A percentile compares a stretch with the other conserved stretches of the same genome.
These are phyloP conservation scores for Syrrhaptes paradoxus DNA, from an alignment of 2,113 vertebrate genomes.

Conservation along the genomic window DNA sequence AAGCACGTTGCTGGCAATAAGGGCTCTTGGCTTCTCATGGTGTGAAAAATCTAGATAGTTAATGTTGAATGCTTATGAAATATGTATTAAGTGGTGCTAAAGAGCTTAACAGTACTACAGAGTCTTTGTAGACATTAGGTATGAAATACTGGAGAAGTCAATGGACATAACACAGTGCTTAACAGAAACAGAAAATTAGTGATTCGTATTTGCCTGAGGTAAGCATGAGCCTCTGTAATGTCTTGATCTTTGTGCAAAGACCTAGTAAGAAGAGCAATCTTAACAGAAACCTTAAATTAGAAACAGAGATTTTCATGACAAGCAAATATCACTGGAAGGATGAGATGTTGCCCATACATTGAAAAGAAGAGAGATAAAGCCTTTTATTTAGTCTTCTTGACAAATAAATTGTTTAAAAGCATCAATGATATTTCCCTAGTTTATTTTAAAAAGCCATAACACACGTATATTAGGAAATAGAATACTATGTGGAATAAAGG, in stretches of 20 bases:
- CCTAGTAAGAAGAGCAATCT: constrained; percentile 11
- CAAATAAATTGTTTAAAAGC: not conserved
- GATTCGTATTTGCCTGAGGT: constrained; percentile 59
- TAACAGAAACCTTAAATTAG: constrained; percentile 56
- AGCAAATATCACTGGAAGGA: constrained; percentile 23
- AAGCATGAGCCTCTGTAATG: constrained; percentile 23
- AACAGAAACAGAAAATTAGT: constrained; percentile 66
- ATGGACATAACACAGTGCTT: constrained; percentile 11
- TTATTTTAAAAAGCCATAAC: not conserved
- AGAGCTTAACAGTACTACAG: not conserved
- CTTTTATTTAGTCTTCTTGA: constrained; percentile 26
- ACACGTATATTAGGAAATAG: not conserved
- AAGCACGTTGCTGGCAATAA: fast-evolving
- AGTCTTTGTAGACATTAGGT: not conserved
- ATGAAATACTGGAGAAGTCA: constrained; percentile 21
- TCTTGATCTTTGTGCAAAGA: constrained; percentile 68
- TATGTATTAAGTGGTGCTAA: not conserved
- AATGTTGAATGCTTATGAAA: not conserved
- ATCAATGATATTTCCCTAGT: not conserved
- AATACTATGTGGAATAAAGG: not conserved
- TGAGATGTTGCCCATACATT: constrained; percentile 7
- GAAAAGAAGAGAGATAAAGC: not conserved
- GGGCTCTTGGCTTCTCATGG: not conserved
- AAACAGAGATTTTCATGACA: constrained; percentile 38
- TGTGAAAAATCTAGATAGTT: not conserved